Conservation (phyloP, 92 coral and sea anemone species). For the Palythoa grandis region DNA sequence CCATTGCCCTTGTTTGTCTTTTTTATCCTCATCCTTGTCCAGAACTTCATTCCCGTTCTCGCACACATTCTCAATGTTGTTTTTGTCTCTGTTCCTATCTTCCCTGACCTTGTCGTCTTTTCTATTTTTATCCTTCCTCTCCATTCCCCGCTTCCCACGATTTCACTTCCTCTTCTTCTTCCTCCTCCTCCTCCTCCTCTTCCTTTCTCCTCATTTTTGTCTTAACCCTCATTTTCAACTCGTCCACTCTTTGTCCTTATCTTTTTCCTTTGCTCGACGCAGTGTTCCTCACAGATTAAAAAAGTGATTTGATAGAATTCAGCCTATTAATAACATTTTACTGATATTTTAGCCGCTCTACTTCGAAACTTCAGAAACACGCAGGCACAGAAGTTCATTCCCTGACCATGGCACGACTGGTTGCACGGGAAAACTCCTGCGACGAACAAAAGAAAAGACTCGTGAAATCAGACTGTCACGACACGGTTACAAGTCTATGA, state of each 20-base stretch:
- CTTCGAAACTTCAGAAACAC: constrained; percentile 19
- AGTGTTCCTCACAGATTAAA: too few relatives aligned
- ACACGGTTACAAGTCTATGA: constrained; percentile 32
- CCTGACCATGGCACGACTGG: constrained; percentile 13
- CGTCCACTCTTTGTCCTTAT: background rate
- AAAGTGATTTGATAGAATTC: background rate
- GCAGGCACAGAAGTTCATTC: constrained; percentile 3
- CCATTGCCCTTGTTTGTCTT: too few relatives aligned
- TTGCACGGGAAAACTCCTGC: constrained; percentile 25
- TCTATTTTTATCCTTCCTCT: background rate
- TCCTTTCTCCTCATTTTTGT: background rate
- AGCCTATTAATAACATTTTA: background rate
- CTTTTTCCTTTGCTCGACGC: background rate
- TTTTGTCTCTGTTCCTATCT: background rate
- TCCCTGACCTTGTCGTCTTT: background rate
- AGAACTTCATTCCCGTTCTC: background rate
- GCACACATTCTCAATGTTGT: background rate
- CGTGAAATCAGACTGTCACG: constrained; percentile 34
- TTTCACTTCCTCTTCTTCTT: background rate
- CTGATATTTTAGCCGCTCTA: constrained; percentile 10
- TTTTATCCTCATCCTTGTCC: too few relatives aligned
- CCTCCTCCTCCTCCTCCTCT: background rate
- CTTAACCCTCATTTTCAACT: background rate
- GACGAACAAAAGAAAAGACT: constrained; percentile 15
- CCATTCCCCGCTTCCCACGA: too few relatives aligned